Conservation (phyloP, 1,140 invertebrate genomes). For the Drosophila pseudoananassae region DNA sequence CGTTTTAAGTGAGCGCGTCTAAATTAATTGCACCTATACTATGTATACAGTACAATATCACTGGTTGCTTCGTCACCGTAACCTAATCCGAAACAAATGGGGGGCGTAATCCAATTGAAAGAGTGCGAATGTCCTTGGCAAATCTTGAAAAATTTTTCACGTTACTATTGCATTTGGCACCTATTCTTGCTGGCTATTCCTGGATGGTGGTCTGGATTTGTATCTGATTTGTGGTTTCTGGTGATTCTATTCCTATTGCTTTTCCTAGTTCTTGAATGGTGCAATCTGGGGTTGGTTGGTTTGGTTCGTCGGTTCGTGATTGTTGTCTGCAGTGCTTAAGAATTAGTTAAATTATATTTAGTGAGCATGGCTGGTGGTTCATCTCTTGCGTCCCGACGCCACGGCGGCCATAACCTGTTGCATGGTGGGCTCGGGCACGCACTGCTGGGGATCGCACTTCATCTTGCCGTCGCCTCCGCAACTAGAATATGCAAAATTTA, state of each 20-base stretch:
- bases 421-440: conserved; percentile 94
- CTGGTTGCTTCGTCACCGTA: conserved; percentile 84
- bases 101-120: conserved; percentile 66
- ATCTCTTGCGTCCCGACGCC: conserved; percentile 89
- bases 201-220: conserved; percentile 27
- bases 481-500: conserved; percentile 84
- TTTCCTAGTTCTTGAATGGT: conserved; percentile 51
- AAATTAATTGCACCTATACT: conserved; percentile 84
- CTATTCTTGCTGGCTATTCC: conserved; percentile 36
- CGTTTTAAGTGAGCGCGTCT: conserved; percentile 80
- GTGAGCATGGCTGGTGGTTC: conserved; percentile 83
- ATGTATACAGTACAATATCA: conserved; percentile 84
- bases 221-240: conserved; percentile 12
- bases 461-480: conserved; percentile 95
- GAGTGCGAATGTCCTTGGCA: conserved; percentile 54
- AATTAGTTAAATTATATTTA: conserved; percentile 83
- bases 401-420: conserved; percentile 93
- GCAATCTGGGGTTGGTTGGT: conserved; percentile 57
- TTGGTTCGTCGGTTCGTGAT: conserved; percentile 64
- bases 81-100: conserved; percentile 80
- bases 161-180: conserved; percentile 52
- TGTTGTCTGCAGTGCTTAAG: conserved; percentile 82
- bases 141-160: conserved; percentile 38
- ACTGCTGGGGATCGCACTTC: conserved; percentile 95
- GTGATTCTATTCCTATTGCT: conserved; percentile 52